Conservation (phyloP, 2,113 vertebrate genomes). For the Prinia subflava region DNA sequence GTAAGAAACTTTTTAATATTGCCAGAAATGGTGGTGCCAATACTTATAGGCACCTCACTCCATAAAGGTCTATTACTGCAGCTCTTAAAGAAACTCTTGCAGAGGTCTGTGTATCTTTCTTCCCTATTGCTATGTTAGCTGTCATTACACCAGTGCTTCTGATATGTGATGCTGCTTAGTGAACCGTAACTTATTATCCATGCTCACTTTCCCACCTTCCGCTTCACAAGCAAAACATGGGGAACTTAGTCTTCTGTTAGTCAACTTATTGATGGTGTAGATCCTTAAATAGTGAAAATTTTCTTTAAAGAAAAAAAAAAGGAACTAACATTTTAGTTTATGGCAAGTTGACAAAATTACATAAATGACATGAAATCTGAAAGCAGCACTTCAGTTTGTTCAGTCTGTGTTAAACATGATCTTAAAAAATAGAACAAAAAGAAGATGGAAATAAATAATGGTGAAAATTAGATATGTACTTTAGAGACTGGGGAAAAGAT, state of each 20-base stretch:
- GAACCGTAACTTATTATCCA: neutral
- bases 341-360: neutral
- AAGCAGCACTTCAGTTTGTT: neutral
- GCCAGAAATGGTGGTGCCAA: accelerated
- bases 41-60: neutral
- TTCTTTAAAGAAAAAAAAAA: neutral
- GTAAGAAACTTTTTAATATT: neutral
- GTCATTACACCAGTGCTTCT: neutral
- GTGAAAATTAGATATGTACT: neutral
- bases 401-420: neutral
- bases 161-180: neutral
- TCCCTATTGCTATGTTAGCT: neutral
- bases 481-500: neutral
- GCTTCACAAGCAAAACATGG: neutral
- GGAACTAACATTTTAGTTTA: neutral
- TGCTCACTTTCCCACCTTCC: neutral
- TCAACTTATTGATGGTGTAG: neutral
- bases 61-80: accelerated
- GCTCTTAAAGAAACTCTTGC: accelerated
- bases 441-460: neutral
- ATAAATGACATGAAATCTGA: neutral
- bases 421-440: neutral
- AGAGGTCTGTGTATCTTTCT: neutral
- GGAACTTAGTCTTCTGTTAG: neutral
- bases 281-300: neutral